These are phyloP conservation scores for Drosophila bipectinata DNA, from an alignment of 1,140 invertebrate species.

Conservation along the genomic window DNA sequence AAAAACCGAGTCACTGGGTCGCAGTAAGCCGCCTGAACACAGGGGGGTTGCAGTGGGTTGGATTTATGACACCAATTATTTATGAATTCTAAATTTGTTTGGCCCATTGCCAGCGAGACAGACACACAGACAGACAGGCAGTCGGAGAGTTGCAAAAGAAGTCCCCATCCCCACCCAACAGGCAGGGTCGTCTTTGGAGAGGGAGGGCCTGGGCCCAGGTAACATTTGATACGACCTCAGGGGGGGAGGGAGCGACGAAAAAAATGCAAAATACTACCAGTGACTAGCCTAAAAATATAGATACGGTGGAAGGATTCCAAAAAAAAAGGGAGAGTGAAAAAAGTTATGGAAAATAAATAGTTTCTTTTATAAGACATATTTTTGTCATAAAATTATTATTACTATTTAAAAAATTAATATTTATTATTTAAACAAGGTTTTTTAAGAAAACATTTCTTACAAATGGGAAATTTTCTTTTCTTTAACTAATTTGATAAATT, in stretches of 20 bases:
- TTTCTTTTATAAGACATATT: too few relatives aligned
- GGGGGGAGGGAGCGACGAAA: constrained; percentile 6
- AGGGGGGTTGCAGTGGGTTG: neutral
- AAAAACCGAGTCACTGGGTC: constrained; percentile 72
- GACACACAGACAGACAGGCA: constrained; percentile 23
- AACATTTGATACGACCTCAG: constrained; percentile 34
- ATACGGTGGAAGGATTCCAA: neutral
- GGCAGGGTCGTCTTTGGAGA: neutral
- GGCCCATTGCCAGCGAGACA: constrained; percentile 62
- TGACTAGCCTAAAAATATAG: constrained; percentile 37
- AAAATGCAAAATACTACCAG: constrained; percentile 30
- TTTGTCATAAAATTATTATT: too few relatives aligned
- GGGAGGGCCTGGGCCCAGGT: neutral
- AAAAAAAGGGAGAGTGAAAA: neutral
- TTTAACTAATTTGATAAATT: too few relatives aligned
- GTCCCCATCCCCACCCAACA: neutral
- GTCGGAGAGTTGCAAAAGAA: constrained; percentile 17
- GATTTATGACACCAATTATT: constrained; percentile 81
- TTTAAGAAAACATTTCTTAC: too few relatives aligned
- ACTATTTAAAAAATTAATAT: too few relatives aligned
- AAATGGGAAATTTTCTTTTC: too few relatives aligned
- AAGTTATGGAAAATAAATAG: too few relatives aligned
- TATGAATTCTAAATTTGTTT: constrained; percentile 81
- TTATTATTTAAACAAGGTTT: too few relatives aligned
- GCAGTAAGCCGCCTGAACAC: constrained; percentile 18